Base-by-base conservation (phyloP, 2,797 vertebrate genomes). In the Acanthurus tractus region DNA sequence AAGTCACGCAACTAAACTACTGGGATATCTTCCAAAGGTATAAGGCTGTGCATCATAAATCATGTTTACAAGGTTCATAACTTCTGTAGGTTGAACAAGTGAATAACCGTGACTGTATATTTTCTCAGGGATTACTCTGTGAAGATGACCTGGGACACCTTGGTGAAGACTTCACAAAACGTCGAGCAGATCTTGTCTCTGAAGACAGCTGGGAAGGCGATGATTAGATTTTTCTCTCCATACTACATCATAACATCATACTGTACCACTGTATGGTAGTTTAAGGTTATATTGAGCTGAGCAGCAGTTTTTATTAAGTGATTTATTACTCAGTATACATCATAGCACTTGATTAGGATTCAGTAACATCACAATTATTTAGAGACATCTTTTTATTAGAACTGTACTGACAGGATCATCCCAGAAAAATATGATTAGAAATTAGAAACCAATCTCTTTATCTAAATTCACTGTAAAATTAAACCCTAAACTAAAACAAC, bases 1-100 rank as follows among this genome's bases (percentile, higher is more conserved):
- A 78, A 92, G 94, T 17, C 97, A 99, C 1, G 98, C 97, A 0
- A 89, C 95, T 22, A 94, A 97, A 74, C 89, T 99, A 61, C 71
- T 99, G 44, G 97, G 98, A 20, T 97, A 97, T 75, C 93, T 99
- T 17, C 97, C 98, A 48, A 97, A 95, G 92, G 98, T 99, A 87
- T 90, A 95, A 13, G 14, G 3, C 34, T 7, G 1, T 8, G 12
- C 15, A 9, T 54, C 65, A 18, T 53, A 1, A 75, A 63, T 55
- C 3, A 45, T 52, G 58, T 67, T 1, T 42, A 13, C 10, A 13
- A 7, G 25, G 17, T 66, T 54, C 17, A 12, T 3, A 18, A 25
- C 22, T 36, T 23, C 45, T 46, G 20, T 10, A 12, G n/a, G 20
- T 36, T 0, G 17, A 22, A 48, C 6, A 11, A 12, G 1, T 52